Conservation (phyloP, 1,140 invertebrate genomes). For the Drosophila carrolli region DNA sequence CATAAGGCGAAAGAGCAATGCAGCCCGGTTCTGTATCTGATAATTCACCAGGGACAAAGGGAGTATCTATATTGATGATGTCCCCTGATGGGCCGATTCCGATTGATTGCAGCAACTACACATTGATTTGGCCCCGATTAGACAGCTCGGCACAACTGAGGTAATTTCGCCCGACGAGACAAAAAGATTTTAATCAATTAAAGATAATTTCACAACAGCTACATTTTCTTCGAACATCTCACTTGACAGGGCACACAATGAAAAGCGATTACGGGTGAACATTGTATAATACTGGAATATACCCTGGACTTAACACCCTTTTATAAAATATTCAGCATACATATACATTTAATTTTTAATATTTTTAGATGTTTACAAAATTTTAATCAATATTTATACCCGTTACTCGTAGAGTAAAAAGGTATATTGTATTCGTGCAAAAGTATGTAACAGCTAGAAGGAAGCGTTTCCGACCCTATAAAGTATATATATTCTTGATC, state of each 20-base stretch:
- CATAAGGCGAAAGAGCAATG: slow-evolving; percentile 61
- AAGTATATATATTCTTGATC: no score
- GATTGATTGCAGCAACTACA: slow-evolving; percentile 33
- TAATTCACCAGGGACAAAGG: slow-evolving; percentile 44
- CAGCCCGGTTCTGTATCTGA: slow-evolving; percentile 11
- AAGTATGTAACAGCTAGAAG: no score
- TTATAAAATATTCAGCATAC: no score
- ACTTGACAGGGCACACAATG: slow-evolving; percentile 4
- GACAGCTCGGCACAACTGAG: slow-evolving; percentile 8
- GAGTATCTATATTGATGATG: slow-evolving; percentile 44
- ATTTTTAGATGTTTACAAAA: no score
- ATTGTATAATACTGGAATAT: background rate
- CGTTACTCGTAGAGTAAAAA: no score
- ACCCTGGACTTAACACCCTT: no score
- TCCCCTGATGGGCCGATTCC: slow-evolving; percentile 18
- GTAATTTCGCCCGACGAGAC: slow-evolving; percentile 16
- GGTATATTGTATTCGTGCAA: no score
- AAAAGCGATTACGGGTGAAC: background rate
- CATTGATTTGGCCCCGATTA: slow-evolving; percentile 23
- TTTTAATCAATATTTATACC: no score
- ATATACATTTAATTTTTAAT: no score
- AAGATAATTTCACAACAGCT: slow-evolving; percentile 22
- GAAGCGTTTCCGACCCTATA: no score
- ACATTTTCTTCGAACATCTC: slow-evolving; percentile 26
- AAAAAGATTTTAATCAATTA: slow-evolving; percentile 43